These are phyloP conservation scores for Apantesis nais DNA, from an alignment of 2,888 invertebrate species.

Conservation along the genomic window DNA sequence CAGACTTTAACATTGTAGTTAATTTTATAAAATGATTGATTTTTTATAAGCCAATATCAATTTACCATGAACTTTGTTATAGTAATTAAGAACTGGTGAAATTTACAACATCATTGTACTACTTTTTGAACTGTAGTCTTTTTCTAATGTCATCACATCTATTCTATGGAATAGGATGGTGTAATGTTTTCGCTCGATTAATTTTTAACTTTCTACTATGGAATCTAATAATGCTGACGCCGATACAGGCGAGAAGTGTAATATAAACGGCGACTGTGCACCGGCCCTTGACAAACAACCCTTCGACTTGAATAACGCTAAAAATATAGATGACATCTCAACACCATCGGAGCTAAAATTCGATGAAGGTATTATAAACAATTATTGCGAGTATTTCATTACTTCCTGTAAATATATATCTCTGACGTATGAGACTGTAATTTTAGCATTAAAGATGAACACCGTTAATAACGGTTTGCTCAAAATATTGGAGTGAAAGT, in stretches of 20 bases:
- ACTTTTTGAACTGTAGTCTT: conserved; percentile 48
- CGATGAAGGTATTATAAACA: conserved; percentile 88
- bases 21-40: too few species aligned
- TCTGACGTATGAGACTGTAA: conserved; percentile 19
- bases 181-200: conserved; percentile 77
- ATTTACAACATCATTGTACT: neutral
- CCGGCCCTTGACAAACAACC: conserved; percentile 58
- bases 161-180: conserved; percentile 61
- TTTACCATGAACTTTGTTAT: neutral
- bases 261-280: conserved; percentile 71
- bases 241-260: conserved; percentile 66
- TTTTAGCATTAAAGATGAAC: conserved; percentile 4
- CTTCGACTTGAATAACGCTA: conserved; percentile 69
- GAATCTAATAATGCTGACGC: conserved; percentile 69
- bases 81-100: neutral
- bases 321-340: conserved; percentile 84
- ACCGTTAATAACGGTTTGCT: conserved; percentile 4
- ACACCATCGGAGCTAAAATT: conserved; percentile 88
- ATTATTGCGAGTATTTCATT: conserved; percentile 48
- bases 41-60: neutral
- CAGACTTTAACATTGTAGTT: neutral
- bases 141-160: conserved; percentile 63
- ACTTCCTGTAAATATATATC: conserved; percentile 45
- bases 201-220: conserved; percentile 70
- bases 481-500: conserved; percentile 53